These are phyloP conservation scores for Cepphus grylle DNA, from an alignment of 2,113 vertebrate genomes.

Conservation along the genomic window DNA sequence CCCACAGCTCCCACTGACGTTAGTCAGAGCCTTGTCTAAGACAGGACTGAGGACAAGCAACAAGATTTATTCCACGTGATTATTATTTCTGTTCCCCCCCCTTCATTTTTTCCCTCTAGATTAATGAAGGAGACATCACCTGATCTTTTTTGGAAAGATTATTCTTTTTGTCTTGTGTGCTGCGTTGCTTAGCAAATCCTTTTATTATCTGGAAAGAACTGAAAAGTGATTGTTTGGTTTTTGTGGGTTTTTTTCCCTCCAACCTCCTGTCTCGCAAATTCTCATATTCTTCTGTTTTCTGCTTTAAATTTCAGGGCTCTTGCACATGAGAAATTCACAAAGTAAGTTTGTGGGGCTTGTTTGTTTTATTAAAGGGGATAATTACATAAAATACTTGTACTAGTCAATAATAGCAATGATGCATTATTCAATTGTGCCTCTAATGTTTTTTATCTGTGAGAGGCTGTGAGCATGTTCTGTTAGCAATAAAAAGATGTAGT, in stretches of 20 bases:
- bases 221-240: background rate
- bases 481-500: background rate
- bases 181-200: background rate
- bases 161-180: background rate
- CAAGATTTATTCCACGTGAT: background rate
- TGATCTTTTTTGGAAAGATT: background rate
- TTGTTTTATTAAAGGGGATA: background rate
- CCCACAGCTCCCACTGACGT: background rate
- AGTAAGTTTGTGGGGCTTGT: conserved; percentile 81
- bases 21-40: background rate
- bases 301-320: conserved; percentile 83
- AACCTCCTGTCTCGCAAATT: background rate
- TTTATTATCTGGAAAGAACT: background rate
- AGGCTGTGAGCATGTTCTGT: background rate
- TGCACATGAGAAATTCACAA: conserved; percentile 97
- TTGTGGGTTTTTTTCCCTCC: fast-evolving
- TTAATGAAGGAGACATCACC: background rate
- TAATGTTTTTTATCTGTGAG: background rate
- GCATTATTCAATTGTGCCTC: background rate
- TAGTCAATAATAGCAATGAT: background rate
- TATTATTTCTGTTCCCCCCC: too few relatives aligned
- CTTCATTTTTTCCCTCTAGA: too few relatives aligned
- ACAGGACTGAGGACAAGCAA: background rate
- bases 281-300: background rate
- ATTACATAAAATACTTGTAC: background rate